Evolutionary conservation across 2,113 vertebrate genomes (phyloP).

Genomic region (Theristicus caerulescens): DNA sequence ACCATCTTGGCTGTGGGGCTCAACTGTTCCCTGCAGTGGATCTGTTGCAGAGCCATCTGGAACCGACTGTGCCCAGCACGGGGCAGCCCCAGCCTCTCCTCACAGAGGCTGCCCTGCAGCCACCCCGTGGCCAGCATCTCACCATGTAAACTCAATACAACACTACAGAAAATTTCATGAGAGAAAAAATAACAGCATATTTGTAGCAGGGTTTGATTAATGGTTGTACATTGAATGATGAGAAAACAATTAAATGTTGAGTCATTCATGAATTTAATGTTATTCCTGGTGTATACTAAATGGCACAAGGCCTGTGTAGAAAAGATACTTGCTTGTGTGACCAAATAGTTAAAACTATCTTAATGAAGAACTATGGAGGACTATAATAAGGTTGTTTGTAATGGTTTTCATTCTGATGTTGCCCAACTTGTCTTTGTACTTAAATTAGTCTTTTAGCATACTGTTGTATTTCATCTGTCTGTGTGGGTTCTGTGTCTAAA

Average conservation of each 20-base stretch:
- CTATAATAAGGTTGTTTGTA: not conserved
- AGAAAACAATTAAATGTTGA: not conserved
- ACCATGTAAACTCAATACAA: rapidly evolving
- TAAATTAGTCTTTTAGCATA: not conserved
- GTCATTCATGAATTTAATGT: not conserved
- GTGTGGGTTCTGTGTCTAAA: not conserved
- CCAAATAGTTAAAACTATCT: not conserved
- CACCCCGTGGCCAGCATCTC: not conserved
- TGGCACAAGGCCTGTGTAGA: not conserved
- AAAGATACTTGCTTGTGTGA: not conserved
- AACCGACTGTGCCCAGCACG: rapidly evolving
- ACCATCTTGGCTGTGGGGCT: no score
- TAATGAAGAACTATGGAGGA: not conserved
- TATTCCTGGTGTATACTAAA: not conserved
- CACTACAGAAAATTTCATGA: not conserved
- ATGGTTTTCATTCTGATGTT: not conserved
- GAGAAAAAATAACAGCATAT: not conserved
- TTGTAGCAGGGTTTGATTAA: not conserved
- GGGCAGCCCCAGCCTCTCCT: not conserved
- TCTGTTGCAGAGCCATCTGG: not conserved
- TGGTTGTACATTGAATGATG: not conserved
- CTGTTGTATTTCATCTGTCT: not conserved
- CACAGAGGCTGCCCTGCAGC: no score
- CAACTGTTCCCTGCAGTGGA: not conserved
- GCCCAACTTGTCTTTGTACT: not conserved